Conservation (phyloP, 2,888 invertebrate species). For the Entomobrya proxima region DNA sequence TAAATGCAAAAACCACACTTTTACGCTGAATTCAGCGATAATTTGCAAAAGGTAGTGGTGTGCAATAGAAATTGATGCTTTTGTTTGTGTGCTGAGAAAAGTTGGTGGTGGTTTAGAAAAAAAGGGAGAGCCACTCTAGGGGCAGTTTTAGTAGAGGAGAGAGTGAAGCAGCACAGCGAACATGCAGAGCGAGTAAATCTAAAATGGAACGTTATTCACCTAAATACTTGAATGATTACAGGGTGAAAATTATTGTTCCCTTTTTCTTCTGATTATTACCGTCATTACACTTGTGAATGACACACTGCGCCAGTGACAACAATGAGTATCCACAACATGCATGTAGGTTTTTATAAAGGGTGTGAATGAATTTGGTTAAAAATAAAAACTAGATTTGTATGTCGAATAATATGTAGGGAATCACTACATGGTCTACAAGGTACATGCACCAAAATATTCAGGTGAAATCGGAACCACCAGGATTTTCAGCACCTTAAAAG, state of each 20-base stretch:
- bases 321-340: not conserved
- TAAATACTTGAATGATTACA: conserved; percentile 35
- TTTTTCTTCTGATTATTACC: conserved; percentile 20
- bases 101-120: not conserved
- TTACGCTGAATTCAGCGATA: too few species aligned
- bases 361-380: conserved; percentile 13
- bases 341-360: not conserved
- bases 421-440: not conserved
- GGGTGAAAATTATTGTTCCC: conserved; percentile 49
- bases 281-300: conserved; percentile 19
- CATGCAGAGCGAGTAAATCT: not conserved
- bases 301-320: conserved; percentile 3
- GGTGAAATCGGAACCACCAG: too few species aligned
- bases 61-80: too few species aligned
- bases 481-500: too few species aligned
- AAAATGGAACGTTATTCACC: conserved; percentile 46
- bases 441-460: not conserved
- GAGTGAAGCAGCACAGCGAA: not conserved
- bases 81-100: conserved; percentile 8
- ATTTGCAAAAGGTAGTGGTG: too few species aligned
- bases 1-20: too few species aligned
- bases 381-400: conserved; percentile 58
- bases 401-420: not conserved
- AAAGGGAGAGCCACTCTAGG: not conserved
- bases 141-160: not conserved